Evolutionary conservation across 2,797 vertebrate species (phyloP).

Genomic region (Gobionotothen gibberifrons): DNA sequence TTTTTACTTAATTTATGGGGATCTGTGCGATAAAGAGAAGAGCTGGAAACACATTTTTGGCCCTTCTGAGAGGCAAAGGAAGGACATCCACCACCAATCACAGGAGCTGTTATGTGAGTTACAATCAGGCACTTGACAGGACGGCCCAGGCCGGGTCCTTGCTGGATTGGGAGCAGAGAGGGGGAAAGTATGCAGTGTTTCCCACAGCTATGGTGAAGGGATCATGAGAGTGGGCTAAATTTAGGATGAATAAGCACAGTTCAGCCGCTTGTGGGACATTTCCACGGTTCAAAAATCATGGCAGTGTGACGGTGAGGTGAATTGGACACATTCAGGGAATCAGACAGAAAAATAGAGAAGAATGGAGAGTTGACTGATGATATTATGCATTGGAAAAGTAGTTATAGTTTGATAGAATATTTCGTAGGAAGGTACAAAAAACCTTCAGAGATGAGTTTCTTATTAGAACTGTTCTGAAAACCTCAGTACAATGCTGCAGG

Average conservation of each 20-base stretch:
- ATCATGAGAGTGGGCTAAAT: slow-evolving; percentile 67
- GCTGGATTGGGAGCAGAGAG: slow-evolving; percentile 19
- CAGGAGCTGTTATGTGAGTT: slow-evolving; percentile 57
- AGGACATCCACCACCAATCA: slow-evolving; percentile 70
- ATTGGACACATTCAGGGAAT: slow-evolving; percentile 26
- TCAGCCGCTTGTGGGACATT: slow-evolving; percentile 57
- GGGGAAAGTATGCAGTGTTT: slow-evolving; percentile 50
- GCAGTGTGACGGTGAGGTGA: slow-evolving; percentile 43
- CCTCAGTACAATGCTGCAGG: not conserved
- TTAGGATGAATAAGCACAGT: slow-evolving; percentile 70
- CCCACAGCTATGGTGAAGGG: slow-evolving; percentile 54
- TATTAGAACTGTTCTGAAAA: not conserved
- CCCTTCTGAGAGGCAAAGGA: slow-evolving; percentile 42
- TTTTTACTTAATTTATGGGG: slow-evolving; percentile 56
- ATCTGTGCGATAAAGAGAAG: slow-evolving; percentile 24
- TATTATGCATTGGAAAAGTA: not conserved
- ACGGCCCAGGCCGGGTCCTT: slow-evolving; percentile 23
- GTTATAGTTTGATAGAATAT: no score
- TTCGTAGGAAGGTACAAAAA: not conserved
- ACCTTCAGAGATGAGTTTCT: not conserved
- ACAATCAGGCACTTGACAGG: slow-evolving; percentile 61
- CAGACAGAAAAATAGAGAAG: not conserved
- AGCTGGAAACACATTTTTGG: slow-evolving; percentile 23
- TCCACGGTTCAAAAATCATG: slow-evolving; percentile 22
- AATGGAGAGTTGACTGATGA: not conserved